Evolutionary conservation across 2,797 vertebrate species (phyloP).

Genomic region (Poecilia picta): DNA sequence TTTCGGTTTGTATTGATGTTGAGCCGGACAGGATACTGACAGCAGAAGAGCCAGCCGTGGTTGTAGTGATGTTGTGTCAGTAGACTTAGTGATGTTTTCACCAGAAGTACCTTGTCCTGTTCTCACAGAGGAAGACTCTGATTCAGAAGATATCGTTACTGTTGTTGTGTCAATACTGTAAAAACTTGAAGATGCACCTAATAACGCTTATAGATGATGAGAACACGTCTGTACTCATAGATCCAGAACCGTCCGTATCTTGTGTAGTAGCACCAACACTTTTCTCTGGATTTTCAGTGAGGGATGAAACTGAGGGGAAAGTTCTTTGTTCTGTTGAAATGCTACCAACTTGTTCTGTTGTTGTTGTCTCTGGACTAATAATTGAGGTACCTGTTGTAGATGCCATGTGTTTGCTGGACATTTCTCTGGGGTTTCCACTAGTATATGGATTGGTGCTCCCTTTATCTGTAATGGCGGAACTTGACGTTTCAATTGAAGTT

Average conservation of each 20-base stretch:
- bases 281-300: background rate
- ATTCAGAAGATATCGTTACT: background rate
- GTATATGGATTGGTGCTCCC: background rate
- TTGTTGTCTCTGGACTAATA: conserved; percentile 22
- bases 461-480: background rate
- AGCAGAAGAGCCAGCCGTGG: background rate
- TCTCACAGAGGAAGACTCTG: background rate
- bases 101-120: no score
- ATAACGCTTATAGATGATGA: background rate
- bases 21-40: background rate
- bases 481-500: background rate
- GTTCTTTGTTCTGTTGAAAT: conserved; percentile 18
- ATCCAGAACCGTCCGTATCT: conserved; percentile 34
- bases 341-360: background rate
- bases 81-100: no score
- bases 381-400: background rate
- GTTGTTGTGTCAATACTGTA: conserved; percentile 8
- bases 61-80: no score
- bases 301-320: background rate
- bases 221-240: conserved; percentile 9
- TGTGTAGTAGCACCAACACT: background rate
- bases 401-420: no score
- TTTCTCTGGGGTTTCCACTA: no score
- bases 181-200: rapidly evolving
- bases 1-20: background rate